Conservation (phyloP, 1,140 invertebrate genomes). For the Cherax destructor region DNA sequence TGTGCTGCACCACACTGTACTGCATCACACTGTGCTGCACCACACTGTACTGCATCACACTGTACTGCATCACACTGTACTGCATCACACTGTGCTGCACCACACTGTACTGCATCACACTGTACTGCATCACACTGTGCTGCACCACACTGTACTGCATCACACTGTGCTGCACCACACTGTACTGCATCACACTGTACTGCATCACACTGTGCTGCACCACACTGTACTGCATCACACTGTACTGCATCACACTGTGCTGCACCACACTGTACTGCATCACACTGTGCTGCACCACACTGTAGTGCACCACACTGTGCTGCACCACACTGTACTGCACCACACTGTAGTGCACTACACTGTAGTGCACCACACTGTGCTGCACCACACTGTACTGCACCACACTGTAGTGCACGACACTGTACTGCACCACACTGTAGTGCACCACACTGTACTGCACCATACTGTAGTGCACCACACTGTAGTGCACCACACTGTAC, state of each 20-base stretch:
- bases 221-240: background rate
- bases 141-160: conserved; percentile 65
- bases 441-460: conserved; percentile 59
- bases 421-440: conserved; percentile 66
- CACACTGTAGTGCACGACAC: conserved; percentile 40
- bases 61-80: conserved; percentile 48
- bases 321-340: conserved; percentile 51
- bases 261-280: conserved; percentile 29
- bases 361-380: conserved; percentile 63
- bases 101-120: conserved; percentile 67
- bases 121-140: conserved; percentile 64
- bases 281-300: no score
- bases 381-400: conserved; percentile 54
- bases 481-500: conserved; percentile 32
- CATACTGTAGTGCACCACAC: conserved; percentile 7
- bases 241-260: conserved; percentile 13
- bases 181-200: conserved; percentile 40
- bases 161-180: conserved; percentile 45
- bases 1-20: conserved; percentile 54
- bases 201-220: conserved; percentile 3
- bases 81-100: conserved; percentile 68
- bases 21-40: conserved; percentile 71
- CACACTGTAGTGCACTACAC: conserved; percentile 27
- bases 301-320: conserved; percentile 60
- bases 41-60: conserved; percentile 49